phyloP scores from a whole-genome alignment of 2,797 vertebrate species.

The Alectoris magna region DNA sequence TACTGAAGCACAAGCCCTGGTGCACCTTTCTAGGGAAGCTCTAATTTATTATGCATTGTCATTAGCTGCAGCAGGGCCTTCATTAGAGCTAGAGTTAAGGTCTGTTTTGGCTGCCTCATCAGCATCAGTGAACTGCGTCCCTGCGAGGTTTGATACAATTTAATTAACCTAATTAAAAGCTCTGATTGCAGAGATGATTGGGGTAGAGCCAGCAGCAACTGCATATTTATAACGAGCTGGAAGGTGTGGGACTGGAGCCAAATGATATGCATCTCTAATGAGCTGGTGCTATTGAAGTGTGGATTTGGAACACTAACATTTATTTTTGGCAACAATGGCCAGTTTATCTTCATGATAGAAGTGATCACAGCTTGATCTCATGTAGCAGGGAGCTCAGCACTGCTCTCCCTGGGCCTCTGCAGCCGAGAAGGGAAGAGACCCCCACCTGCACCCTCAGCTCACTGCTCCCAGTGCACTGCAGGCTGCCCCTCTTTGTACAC shows the following conservation, averaged over 20 bases:
- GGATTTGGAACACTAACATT: slow-evolving; percentile 83
- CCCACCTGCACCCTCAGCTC: not conserved
- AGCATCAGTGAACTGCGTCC: slow-evolving; percentile 93
- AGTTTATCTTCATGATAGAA: slow-evolving; percentile 75
- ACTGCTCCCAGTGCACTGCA: not conserved
- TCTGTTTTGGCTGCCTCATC: slow-evolving; percentile 98
- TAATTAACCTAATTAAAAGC: slow-evolving; percentile 99
- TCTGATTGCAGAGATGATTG: slow-evolving; percentile 99
- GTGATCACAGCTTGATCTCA: slow-evolving; percentile 31
- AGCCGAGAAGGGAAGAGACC: not conserved
- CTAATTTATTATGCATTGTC: slow-evolving; percentile 82
- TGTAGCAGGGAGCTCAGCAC: slow-evolving; percentile 30
- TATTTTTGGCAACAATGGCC: slow-evolving; percentile 86
- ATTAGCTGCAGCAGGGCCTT: slow-evolving; percentile 82
- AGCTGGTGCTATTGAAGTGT: slow-evolving; percentile 80
- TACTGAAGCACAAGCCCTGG: slow-evolving; percentile 63
- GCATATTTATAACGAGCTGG: slow-evolving; percentile 93
- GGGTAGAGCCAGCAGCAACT: slow-evolving; percentile 93
- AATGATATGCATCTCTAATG: slow-evolving; percentile 95
- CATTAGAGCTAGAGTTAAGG: slow-evolving; percentile 86
- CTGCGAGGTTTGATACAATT: slow-evolving; percentile 99
- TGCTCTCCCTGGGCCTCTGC: not conserved
- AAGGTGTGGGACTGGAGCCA: slow-evolving; percentile 96
- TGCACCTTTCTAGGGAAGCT: slow-evolving; percentile 77
- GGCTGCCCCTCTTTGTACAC: not conserved